Evolutionary conservation across 1,140 invertebrate species (phyloP).

Genomic region (Leptinotarsa lineolata): DNA sequence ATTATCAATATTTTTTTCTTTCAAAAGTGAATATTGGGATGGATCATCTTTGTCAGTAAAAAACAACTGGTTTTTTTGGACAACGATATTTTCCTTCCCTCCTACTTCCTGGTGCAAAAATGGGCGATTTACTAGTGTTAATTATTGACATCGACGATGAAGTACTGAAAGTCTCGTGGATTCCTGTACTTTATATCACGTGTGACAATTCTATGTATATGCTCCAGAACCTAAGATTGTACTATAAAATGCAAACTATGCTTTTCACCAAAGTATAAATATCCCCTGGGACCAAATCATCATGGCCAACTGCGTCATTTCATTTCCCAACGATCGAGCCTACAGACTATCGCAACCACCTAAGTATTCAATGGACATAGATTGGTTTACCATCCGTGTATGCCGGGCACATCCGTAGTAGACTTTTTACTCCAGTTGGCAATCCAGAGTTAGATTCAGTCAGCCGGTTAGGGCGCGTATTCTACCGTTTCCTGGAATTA

Average conservation of each 20-base stretch:
- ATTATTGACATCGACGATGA: neutral
- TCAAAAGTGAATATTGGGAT: too few relatives aligned
- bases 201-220: neutral
- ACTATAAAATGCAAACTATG: neutral
- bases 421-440: neutral
- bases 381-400: neutral
- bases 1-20: too few relatives aligned
- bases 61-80: too few relatives aligned
- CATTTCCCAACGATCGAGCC: neutral
- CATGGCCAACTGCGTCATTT: neutral
- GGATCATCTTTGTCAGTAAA: too few relatives aligned
- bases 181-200: neutral
- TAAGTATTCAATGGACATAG: neutral
- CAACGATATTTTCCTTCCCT: too few relatives aligned
- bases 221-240: neutral
- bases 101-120: too few relatives aligned
- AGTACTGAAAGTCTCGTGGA: neutral
- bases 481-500: neutral
- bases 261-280: neutral
- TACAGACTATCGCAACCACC: neutral
- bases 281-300: neutral
- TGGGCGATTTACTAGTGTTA: neutral
- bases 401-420: neutral
- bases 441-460: conserved; percentile 1
- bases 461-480: neutral